These are phyloP conservation scores for Centropristis striata DNA, from an alignment of 2,113 vertebrate genomes.

Conservation along the genomic window DNA sequence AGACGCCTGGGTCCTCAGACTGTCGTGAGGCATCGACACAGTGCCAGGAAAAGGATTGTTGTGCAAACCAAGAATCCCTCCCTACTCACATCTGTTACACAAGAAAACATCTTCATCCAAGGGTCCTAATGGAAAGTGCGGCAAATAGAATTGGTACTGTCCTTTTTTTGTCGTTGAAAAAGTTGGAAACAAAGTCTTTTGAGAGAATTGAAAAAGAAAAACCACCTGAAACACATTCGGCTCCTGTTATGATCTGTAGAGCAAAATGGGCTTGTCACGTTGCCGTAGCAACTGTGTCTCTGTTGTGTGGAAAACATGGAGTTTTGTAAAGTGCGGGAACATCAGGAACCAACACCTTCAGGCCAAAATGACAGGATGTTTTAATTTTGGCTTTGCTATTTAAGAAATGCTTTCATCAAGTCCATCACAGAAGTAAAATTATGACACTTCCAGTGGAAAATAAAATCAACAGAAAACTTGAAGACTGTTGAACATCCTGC, in stretches of 20 bases:
- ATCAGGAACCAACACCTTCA: not conserved
- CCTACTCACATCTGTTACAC: conserved; percentile 33
- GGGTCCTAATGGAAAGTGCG: conserved; percentile 11
- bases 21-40: conserved; percentile 18
- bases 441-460: not conserved
- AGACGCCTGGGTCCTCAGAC: conserved; percentile 25
- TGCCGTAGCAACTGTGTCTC: not conserved
- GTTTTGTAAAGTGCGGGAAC: not conserved
- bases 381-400: conserved; percentile 3
- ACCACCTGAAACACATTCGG: not conserved
- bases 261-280: not conserved
- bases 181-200: conserved; percentile 6
- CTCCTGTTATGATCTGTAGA: not conserved
- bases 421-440: conserved; percentile 16
- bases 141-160: conserved; percentile 15
- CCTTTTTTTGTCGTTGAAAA: not conserved
- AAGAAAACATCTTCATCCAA: conserved; percentile 21
- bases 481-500: conserved; percentile 23
- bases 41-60: conserved; percentile 41
- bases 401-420: not conserved
- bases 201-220: not conserved
- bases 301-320: not conserved
- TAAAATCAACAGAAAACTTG: conserved; percentile 6
- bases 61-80: conserved; percentile 48
- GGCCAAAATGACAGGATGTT: conserved; percentile 10